phyloP scores from a whole-genome alignment of 2,113 vertebrate species.

The Dolichallabes microphthalmus region DNA sequence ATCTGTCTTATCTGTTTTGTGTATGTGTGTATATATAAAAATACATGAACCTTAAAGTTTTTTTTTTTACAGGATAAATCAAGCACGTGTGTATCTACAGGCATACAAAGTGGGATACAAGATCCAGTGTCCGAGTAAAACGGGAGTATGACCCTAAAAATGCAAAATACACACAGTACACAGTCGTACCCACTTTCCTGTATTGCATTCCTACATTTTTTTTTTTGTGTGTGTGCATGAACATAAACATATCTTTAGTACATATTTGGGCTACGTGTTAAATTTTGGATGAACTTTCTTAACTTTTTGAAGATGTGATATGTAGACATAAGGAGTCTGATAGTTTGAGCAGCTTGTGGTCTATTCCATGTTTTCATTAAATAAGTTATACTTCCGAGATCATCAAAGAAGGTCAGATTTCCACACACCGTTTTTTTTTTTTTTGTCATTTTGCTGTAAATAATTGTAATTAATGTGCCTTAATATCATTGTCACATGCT shows the following conservation, averaged over 20 bases:
- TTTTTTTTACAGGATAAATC: conserved; percentile 72
- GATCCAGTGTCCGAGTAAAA: conserved; percentile 72
- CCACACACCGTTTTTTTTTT: neutral
- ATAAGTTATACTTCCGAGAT: neutral
- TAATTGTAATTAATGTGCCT: neutral
- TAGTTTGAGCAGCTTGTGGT: neutral
- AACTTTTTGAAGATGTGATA: neutral
- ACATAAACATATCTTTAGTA: neutral
- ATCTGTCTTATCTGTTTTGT: neutral
- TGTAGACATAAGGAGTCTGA: neutral
- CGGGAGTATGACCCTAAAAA: conserved; percentile 50
- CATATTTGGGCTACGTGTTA: neutral
- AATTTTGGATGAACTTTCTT: neutral
- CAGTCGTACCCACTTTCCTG: neutral
- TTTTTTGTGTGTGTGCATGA: no score
- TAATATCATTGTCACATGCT: neutral
- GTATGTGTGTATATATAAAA: neutral
- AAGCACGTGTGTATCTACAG: conserved; percentile 78
- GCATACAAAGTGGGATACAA: conserved; percentile 81
- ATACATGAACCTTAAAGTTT: conserved; percentile 1
- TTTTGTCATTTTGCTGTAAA: neutral
- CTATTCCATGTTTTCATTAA: neutral
- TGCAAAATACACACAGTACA: neutral
- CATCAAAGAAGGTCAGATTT: neutral
- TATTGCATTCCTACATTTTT: neutral